These are phyloP conservation scores for Ormyrus pomaceus DNA, from an alignment of 2,888 invertebrate genomes.

Conservation along the genomic window DNA sequence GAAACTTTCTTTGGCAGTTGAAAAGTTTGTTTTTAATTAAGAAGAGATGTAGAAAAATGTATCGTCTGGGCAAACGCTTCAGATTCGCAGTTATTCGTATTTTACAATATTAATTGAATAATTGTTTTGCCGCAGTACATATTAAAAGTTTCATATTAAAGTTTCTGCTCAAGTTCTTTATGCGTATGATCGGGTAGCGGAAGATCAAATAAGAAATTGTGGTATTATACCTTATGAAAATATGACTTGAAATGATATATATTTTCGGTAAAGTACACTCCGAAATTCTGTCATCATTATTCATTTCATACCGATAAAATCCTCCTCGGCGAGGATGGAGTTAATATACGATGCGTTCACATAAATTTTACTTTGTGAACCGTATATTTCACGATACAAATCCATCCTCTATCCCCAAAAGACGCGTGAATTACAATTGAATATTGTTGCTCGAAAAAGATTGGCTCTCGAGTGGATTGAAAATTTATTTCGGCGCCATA, in stretches of 20 bases:
- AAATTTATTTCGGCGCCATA: slow-evolving; percentile 39
- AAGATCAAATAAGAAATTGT: background rate
- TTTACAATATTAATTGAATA: background rate
- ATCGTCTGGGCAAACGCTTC: slow-evolving; percentile 10
- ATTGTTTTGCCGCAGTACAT: background rate
- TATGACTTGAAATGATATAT: slow-evolving; percentile 5
- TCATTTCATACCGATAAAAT: slow-evolving; percentile 24
- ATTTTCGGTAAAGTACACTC: background rate
- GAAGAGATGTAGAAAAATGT: slow-evolving; percentile 7
- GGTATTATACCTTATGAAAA: background rate
- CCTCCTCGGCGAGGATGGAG: background rate
- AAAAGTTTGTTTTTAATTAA: slow-evolving; percentile 36
- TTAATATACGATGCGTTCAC: slow-evolving; percentile 35
- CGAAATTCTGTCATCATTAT: slow-evolving; percentile 17
- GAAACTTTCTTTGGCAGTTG: slow-evolving; percentile 9
- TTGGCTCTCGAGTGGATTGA: slow-evolving; percentile 38
- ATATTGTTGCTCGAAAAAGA: slow-evolving; percentile 41
- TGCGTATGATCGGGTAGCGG: background rate
- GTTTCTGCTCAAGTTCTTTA: no score
- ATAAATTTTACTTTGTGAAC: slow-evolving; percentile 39
- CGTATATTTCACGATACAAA: slow-evolving; percentile 35
- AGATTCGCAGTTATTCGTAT: background rate
- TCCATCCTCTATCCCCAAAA: slow-evolving; percentile 44
- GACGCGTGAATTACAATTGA: slow-evolving; percentile 47
- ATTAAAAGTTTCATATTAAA: no score